Evolutionary conservation across 2,888 invertebrate genomes (phyloP).

Genomic region (Pyrrhosoma nymphula): DNA sequence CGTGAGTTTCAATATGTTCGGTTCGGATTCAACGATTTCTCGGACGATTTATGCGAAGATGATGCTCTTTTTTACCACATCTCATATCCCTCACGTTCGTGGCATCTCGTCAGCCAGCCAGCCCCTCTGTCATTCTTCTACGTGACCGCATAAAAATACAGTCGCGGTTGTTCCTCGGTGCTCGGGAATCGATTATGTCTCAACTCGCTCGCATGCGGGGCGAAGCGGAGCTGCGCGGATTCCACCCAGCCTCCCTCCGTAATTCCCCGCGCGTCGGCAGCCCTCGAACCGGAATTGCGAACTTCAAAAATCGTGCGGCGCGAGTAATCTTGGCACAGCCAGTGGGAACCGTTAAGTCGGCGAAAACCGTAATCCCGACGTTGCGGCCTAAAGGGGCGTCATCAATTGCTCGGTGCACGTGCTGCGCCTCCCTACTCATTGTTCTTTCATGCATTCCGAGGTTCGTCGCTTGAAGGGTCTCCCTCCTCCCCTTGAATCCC

Average conservation of each 20-base stretch:
- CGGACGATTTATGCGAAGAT: background rate
- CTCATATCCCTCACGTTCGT: background rate
- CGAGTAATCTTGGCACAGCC: conserved; percentile 16
- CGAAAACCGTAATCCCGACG: background rate
- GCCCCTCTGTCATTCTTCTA: background rate
- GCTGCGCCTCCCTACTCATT: background rate
- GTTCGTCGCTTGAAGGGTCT: background rate
- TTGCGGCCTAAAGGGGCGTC: background rate
- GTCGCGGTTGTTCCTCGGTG: background rate
- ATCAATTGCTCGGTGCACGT: conserved; percentile 31
- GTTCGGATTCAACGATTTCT: background rate
- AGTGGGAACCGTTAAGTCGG: conserved; percentile 8
- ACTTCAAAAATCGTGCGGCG: background rate
- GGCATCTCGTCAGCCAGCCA: background rate
- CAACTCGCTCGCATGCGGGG: background rate
- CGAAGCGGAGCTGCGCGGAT: background rate
- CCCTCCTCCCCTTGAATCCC: background rate
- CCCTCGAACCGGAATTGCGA: background rate
- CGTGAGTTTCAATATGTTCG: background rate
- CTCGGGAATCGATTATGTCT: background rate
- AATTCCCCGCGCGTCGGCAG: background rate
- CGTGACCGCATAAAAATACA: background rate
- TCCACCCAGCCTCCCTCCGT: background rate
- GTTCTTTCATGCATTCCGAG: background rate
- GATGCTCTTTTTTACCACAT: background rate